Evolutionary conservation across 2,888 invertebrate genomes (phyloP).

Genomic region (Byasa hedistus): DNA sequence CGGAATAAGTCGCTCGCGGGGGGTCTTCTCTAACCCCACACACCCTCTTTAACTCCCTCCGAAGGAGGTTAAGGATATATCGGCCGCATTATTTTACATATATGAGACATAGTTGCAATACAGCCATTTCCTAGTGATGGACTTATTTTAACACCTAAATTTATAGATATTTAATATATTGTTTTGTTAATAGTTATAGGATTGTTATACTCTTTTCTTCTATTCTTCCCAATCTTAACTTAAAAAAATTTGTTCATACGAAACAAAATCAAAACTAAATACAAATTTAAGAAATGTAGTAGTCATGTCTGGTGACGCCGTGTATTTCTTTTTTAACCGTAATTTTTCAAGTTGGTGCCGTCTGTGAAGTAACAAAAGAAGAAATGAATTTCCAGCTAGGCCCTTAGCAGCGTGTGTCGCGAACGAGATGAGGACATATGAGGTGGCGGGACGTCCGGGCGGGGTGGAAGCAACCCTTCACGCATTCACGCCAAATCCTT

Average conservation of each 20-base stretch:
- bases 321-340: too few relatives aligned
- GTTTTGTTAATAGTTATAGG: neutral
- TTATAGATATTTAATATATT: conserved; percentile 4
- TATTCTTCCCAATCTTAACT: conserved; percentile 3
- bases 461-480: conserved; percentile 68
- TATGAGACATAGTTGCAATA: conserved; percentile 76
- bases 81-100: conserved; percentile 80
- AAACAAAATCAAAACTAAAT: conserved; percentile 30
- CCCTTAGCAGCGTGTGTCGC: conserved; percentile 34
- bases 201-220: neutral
- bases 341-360: neutral
- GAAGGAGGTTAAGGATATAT: conserved; percentile 68
- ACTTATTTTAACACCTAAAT: conserved; percentile 9
- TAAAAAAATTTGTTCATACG: conserved; percentile 24
- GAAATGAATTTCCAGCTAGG: conserved; percentile 28
- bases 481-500: conserved; percentile 77
- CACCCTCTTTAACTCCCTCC: conserved; percentile 50
- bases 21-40: conserved; percentile 49
- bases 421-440: conserved; percentile 62
- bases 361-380: conserved; percentile 1
- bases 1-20: conserved; percentile 77
- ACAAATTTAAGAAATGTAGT: too few relatives aligned
- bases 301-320: too few relatives aligned
- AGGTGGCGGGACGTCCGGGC: conserved; percentile 54
- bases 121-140: conserved; percentile 59